These are phyloP conservation scores for Alsophila aescularia DNA, from an alignment of 2,888 invertebrate genomes.

Conservation along the genomic window DNA sequence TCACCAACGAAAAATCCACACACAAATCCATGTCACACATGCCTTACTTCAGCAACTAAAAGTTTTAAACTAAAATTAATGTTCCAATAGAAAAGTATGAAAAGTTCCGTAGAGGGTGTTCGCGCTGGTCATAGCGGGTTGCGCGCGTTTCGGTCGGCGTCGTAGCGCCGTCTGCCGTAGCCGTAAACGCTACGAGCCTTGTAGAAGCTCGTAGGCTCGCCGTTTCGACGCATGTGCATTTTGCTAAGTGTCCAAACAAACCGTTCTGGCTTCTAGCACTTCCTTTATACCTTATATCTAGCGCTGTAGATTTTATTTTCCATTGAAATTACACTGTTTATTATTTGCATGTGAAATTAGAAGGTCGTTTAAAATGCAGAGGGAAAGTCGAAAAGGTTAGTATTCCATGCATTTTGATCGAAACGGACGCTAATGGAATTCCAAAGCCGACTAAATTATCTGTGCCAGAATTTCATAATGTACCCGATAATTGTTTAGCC, in stretches of 20 bases:
- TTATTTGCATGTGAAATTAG: conserved; percentile 41
- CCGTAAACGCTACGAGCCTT: conserved; percentile 53
- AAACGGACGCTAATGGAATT: conserved; percentile 28
- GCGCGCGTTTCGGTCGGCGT: conserved; percentile 67
- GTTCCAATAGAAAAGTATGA: conserved; percentile 71
- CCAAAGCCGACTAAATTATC: conserved; percentile 9
- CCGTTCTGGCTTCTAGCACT: conserved; percentile 37
- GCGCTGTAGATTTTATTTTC: conserved; percentile 40
- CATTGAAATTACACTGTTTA: conserved; percentile 18
- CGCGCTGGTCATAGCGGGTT: conserved; percentile 60
- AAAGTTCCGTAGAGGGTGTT: conserved; percentile 64
- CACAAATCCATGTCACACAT: conserved; percentile 39
- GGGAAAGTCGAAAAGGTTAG: conserved; percentile 57
- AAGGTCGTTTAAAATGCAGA: conserved; percentile 67
- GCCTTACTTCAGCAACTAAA: conserved; percentile 36
- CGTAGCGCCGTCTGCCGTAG: conserved; percentile 76
- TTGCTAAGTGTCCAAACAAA: conserved; percentile 41
- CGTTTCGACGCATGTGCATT: conserved; percentile 77
- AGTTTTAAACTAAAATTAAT: conserved; percentile 43
- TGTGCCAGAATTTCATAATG: conserved; percentile 10
- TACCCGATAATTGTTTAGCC: neutral
- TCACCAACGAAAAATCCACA: conserved; percentile 42
- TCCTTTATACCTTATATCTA: conserved; percentile 40
- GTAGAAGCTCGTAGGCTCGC: conserved; percentile 56
- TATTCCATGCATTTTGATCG: conserved; percentile 67